These are phyloP conservation scores for Pipra filicauda DNA, from an alignment of 2,113 vertebrate genomes.

Conservation along the genomic window DNA sequence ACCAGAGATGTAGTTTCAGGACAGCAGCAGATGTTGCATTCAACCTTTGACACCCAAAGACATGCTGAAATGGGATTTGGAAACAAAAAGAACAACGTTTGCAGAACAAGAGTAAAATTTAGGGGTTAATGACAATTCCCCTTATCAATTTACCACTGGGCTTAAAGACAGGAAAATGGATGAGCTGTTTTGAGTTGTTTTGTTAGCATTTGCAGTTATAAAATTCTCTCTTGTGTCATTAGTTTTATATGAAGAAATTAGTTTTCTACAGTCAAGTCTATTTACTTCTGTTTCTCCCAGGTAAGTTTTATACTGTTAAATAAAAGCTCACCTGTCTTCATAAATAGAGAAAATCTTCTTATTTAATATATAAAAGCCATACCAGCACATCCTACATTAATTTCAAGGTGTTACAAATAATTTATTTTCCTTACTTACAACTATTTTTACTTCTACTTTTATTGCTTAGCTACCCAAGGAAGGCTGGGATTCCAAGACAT, in stretches of 20 bases:
- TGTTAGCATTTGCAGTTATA: neutral
- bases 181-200: neutral
- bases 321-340: neutral
- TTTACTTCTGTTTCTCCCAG: neutral
- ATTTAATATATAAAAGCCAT: neutral
- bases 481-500: neutral
- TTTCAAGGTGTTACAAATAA: neutral
- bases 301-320: neutral
- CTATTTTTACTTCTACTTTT: neutral
- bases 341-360: neutral
- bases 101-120: neutral
- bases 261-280: neutral
- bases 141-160: neutral
- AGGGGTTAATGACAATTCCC: neutral
- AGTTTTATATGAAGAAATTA: neutral
- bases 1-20: neutral
- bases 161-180: neutral
- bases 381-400: neutral
- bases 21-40: neutral
- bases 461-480: neutral
- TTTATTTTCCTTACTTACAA: neutral
- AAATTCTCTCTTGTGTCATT: neutral
- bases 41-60: neutral
- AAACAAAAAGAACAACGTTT: neutral
- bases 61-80: neutral